These are phyloP conservation scores for Athetis lepigone DNA, from an alignment of 2,888 invertebrate genomes.

Conservation along the genomic window DNA sequence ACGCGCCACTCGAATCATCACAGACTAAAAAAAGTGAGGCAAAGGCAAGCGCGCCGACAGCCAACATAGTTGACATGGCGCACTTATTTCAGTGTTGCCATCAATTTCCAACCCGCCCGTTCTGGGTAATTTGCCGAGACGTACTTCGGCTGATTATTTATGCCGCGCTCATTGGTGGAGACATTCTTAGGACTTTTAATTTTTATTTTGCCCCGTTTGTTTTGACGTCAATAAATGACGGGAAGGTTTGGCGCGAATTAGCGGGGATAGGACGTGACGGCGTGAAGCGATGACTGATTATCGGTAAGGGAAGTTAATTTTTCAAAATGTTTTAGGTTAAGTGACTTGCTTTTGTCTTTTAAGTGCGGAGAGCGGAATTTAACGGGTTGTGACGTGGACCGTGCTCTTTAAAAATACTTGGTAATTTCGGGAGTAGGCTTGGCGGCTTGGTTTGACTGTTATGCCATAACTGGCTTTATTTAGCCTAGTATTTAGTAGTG, in stretches of 20 bases:
- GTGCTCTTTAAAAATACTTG: too few relatives aligned
- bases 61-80: slow-evolving; percentile 77
- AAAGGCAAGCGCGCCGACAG: slow-evolving; percentile 71
- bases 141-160: slow-evolving; percentile 83
- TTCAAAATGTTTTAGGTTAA: slow-evolving; percentile 29
- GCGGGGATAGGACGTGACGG: slow-evolving; percentile 57
- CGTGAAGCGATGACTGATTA: slow-evolving; percentile 52
- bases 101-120: slow-evolving; percentile 80
- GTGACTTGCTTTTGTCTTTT: slow-evolving; percentile 17
- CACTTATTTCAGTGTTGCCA: slow-evolving; percentile 80
- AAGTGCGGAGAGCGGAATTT: background rate
- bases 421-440: background rate
- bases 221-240: slow-evolving; percentile 74
- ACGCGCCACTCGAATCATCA: slow-evolving; percentile 65
- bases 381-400: slow-evolving; percentile 7
- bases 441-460: background rate
- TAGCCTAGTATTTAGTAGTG: too few relatives aligned
- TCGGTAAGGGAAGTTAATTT: slow-evolving; percentile 40
- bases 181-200: slow-evolving; percentile 76
- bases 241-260: slow-evolving; percentile 68
- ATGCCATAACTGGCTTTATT: too few relatives aligned
- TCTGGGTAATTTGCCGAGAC: slow-evolving; percentile 86
- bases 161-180: slow-evolving; percentile 80
- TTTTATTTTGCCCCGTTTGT: slow-evolving; percentile 72
- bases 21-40: slow-evolving; percentile 67